Evolutionary conservation across 92 coral and sea anemone species (phyloP), one percentile per base, ranked within the genome.

Genomic region (Bergia sp.): DNA sequence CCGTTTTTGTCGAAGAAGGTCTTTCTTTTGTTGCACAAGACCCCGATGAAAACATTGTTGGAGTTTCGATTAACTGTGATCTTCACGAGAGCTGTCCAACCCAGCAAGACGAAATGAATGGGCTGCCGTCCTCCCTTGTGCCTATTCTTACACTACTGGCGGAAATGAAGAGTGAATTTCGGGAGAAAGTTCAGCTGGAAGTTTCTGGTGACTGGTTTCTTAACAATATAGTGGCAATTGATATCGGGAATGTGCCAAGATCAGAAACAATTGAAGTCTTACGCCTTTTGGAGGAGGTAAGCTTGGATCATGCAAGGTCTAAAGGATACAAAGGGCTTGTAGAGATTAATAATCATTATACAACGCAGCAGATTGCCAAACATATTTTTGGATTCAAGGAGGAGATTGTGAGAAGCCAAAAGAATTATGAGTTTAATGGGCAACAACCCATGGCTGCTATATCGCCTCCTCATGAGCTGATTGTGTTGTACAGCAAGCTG

Each of bases 161-260:
- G 15, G 72, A 65, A 65, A 65, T 65, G 72, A 65, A 65, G 72
- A 65, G 72, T 65, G 72, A 65, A 65, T 65, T 65, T 65, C 20
- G 72, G 0, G 15, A 3, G 23, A 65, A 65, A 65, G 72, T 65
- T n/a, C 1, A 65, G 72, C 72, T 65, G n/a, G 72, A 65, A 65
- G 72, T 5, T 11, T 20, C 72, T 15, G 72, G 72, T 5, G 72
- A 65, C 5, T 65, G 72, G 72, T 20, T 65, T 15, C 15, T 5
- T 65, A 65, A 65, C 72, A 20, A 65, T 5, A 1, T 3, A 15
- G 72, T 65, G 72, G 72, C 72, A 16, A 16, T 65, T 65, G 72
- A 65, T 65, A 65, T 65, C n/a, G 72, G 15, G 4, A 8, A 65
- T 65, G n/a, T 65, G 20, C 18, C 72, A 16, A 65, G 15, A 16